Percentiles rank a stretch among this genome's conserved stretches.
These are phyloP conservation scores for Andricus grossulariae DNA, from an alignment of 1,140 invertebrate species.

Conservation along the genomic window DNA sequence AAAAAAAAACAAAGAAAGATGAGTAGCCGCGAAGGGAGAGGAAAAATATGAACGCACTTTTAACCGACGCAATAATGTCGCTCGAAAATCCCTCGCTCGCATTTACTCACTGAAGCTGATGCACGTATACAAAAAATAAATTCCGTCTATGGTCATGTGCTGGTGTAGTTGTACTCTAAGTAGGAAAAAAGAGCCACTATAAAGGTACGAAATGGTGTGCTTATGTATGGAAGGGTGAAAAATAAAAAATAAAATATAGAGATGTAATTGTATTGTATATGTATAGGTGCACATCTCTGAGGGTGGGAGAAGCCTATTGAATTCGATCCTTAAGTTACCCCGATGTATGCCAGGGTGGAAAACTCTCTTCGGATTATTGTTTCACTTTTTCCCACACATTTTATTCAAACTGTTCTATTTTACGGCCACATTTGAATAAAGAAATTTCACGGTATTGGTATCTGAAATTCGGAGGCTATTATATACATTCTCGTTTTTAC, in stretches of 20 bases:
- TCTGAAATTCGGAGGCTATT: background rate
- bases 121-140: slow-evolving; percentile 10
- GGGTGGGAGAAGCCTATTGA: slow-evolving; percentile 34
- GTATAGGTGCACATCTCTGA: background rate
- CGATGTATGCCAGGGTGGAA: slow-evolving; percentile 22
- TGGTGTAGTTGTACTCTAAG: slow-evolving; percentile 34
- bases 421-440: slow-evolving; percentile 11
- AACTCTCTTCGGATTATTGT: slow-evolving; percentile 10
- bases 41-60: slow-evolving; percentile 55
- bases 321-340: slow-evolving; percentile 45
- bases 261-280: background rate
- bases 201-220: slow-evolving; percentile 41
- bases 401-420: slow-evolving; percentile 29
- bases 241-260: slow-evolving; percentile 15
- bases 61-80: slow-evolving; percentile 65
- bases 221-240: background rate
- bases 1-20: slow-evolving; percentile 39
- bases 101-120: slow-evolving; percentile 33
- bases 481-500: too few relatives aligned
- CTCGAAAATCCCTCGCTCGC: slow-evolving; percentile 47
- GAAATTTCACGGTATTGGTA: slow-evolving; percentile 28
- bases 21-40: slow-evolving; percentile 43
- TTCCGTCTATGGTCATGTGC: slow-evolving; percentile 14
- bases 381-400: slow-evolving; percentile 24
- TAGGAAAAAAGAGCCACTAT: slow-evolving; percentile 51